These are phyloP conservation scores for Deladenus siricidicola DNA, from an alignment of 2,888 invertebrate genomes.

Conservation along the genomic window DNA sequence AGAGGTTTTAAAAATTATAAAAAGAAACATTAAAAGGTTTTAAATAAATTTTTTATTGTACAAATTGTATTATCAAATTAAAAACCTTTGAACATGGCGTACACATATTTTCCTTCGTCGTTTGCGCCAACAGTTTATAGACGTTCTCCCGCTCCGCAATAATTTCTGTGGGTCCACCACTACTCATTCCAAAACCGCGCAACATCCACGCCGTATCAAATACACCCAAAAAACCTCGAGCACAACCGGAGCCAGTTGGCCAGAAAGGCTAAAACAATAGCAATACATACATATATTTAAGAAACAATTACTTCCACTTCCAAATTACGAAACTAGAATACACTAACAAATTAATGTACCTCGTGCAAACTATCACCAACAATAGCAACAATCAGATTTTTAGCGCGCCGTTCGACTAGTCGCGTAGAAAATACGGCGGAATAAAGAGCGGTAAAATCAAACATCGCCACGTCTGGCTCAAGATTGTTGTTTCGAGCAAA, in stretches of 20 bases:
- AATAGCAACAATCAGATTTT: constrained; percentile 74
- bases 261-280: constrained; percentile 69
- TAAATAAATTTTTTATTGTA: too few relatives aligned
- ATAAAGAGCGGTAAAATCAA: constrained; percentile 98
- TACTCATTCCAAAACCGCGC: constrained; percentile 68
- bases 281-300: neutral
- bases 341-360: constrained; percentile 56
- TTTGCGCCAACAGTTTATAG: constrained; percentile 75
- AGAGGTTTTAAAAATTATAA: too few relatives aligned
- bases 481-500: constrained; percentile 96
- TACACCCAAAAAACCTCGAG: constrained; percentile 86
- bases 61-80: neutral
- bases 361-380: constrained; percentile 93
- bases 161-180: constrained; percentile 60
- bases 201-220: constrained; percentile 94
- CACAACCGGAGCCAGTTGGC: constrained; percentile 98
- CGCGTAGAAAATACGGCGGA: constrained; percentile 75
- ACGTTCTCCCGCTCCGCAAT: constrained; percentile 89
- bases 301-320: constrained; percentile 47
- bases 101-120: constrained; percentile 82
- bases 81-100: constrained; percentile 23
- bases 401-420: constrained; percentile 69
- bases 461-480: constrained; percentile 92
- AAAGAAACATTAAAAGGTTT: too few relatives aligned
- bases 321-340: neutral